Evolutionary conservation across 2,888 invertebrate species (phyloP), one percentile per base, ranked within the genome.

Genomic region (Malthinus seriepunctatus): DNA sequence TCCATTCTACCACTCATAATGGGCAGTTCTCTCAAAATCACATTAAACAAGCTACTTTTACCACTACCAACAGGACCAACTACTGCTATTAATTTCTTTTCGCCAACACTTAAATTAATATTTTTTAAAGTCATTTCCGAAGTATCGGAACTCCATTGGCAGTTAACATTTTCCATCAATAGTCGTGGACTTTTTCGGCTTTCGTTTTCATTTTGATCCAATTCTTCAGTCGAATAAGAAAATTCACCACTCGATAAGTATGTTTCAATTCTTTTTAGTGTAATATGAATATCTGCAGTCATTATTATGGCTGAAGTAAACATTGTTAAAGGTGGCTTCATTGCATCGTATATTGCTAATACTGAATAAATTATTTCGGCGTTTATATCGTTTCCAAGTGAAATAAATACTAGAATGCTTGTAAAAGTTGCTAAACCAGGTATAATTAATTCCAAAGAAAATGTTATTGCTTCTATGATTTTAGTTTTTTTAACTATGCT

Each of bases 321-420:
- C 79, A 93, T 92, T 0, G 93, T 94, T 88, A 95, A 92, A 6
- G 91, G 88, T 68, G 93, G 89, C 35, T 94, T 83, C 56, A 97
- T 80, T 51, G 93, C 89, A 73, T 95, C 95, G 80, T 93, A 95
- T 75, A 95, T 90, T 8, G 95, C 91, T 11, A 94, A 91, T 53
- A 95, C 85, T 50, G 95, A 90, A 77, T 95, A 95, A 9, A 94
- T 92, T 75, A 84, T 86, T 74, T 94, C 91, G 7, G 97, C 90
- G 7, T 87, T 89, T 65, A 97, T 84, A 68, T 85, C 78, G 67
- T 89, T 81, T 15, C 89, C 89, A 8, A 88, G 80, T 11, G 91
- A 78, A 31, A 90, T 88, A 74, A 86, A 93, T 1, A 88, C 86
- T 34, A 95, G 81, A 56, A 97, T 86, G 11, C 93, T 93, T 64